Conservation (phyloP, 2,888 invertebrate genomes). For the Coenonympha glycerion region DNA sequence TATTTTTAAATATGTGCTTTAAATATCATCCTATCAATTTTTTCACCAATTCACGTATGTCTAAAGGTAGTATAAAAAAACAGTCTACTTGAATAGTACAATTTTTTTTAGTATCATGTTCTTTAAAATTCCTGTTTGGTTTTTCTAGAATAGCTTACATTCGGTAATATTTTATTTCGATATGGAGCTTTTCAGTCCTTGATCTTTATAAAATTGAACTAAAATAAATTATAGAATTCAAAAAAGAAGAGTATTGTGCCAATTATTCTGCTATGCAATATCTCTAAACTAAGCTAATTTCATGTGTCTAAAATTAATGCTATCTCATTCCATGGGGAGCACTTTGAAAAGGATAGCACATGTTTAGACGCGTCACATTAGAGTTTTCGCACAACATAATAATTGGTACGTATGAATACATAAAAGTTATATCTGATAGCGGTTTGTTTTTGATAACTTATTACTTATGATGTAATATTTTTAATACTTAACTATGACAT, state of each 20-base stretch:
- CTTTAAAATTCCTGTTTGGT: not conserved
- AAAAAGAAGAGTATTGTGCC: too few relatives aligned
- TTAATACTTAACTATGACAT: not conserved
- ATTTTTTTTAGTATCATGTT: not conserved
- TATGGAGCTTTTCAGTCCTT: not conserved
- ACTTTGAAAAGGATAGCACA: too few relatives aligned
- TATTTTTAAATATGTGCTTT: slow-evolving; percentile 4
- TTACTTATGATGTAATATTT: not conserved
- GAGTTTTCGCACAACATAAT: too few relatives aligned
- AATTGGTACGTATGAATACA: too few relatives aligned
- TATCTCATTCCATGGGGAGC: too few relatives aligned
- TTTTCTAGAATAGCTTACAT: not conserved
- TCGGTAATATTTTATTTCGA: not conserved
- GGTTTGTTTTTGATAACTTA: not conserved
- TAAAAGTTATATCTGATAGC: not conserved
- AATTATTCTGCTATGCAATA: too few relatives aligned
- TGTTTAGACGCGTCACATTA: too few relatives aligned
- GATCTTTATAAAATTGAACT: not conserved
- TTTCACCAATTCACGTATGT: not conserved
- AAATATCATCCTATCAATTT: not conserved
- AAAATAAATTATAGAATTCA: not conserved
- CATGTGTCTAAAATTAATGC: too few relatives aligned
- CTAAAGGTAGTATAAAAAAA: too few relatives aligned
- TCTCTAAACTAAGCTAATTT: too few relatives aligned
- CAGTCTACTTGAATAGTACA: too few relatives aligned